Evolutionary conservation across 2,113 vertebrate genomes (phyloP), one percentile per base, ranked within the genome.

Genomic region (Lontra canadensis): DNA sequence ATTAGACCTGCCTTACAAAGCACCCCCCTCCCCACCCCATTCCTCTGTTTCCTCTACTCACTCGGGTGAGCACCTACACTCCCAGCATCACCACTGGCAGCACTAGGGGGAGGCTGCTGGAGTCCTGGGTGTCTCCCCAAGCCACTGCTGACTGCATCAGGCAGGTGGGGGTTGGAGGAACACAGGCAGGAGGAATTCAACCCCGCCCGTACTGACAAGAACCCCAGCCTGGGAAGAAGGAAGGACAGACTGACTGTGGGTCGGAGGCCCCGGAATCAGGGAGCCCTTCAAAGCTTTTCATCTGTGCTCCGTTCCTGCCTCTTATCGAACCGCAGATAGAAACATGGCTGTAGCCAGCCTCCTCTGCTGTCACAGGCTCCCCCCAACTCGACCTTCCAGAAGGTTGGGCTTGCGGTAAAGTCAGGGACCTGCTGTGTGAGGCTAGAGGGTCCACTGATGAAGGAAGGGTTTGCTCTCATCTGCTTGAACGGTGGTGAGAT

Each of bases 1-100:
- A 63, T 82, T 25, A 81, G 65, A 61, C 34, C 86, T 92, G 86
- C 71, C 91, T 95, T 74, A 88, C 39, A 90, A 61, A 74, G 52
- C 59, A 25, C 8, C 63, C 63, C 4, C 52, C 52, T 55, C 52
- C 47, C 23, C 1, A 21, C 31, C 81, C 10, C 4, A 0, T 23
- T 61, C 20, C 69, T 49, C 59, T 90, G 14, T 78, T 47, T 47
- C 61, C 63, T 36, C 44, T 1, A 0, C 6, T 65, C 1, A 0
- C 3, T 8, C 8, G 5, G 29, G 55, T 14, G 15, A 90, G 63
- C 63, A 21, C 42, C 73, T 39, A 10, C n/a, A 57, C 36, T 49
- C 13, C 14, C 63, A 34, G 31, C 29, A 34, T 67, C 63, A 34
- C 34, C 1, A 1, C 42, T 39, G 69, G 42, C 63, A 36, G 59